phyloP scores from a whole-genome alignment of 1,140 invertebrate species.

The Hyles euphorbiae region DNA sequence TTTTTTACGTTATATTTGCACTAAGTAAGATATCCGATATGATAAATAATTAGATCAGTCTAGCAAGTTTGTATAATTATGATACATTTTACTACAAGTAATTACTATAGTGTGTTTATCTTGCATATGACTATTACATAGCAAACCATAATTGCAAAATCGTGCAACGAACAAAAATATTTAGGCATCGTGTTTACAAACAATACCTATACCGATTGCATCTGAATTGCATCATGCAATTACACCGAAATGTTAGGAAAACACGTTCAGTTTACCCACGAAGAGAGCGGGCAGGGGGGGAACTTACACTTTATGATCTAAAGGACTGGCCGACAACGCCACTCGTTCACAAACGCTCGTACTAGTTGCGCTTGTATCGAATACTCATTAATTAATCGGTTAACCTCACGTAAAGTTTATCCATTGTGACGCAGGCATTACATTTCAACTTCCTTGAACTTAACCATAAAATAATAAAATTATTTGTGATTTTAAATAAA shows the following conservation, averaged over 20 bases:
- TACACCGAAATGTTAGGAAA: not conserved
- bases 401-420: not conserved
- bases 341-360: slow-evolving; percentile 35
- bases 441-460: not conserved
- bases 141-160: no score
- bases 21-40: no score
- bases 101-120: no score
- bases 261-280: not conserved
- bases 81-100: no score
- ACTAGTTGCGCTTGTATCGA: slow-evolving; percentile 10
- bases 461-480: no score
- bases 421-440: not conserved
- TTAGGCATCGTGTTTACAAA: not conserved
- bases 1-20: no score
- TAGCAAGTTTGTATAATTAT: no score
- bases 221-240: slow-evolving; percentile 1
- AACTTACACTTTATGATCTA: slow-evolving; percentile 42
- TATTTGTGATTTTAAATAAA: no score
- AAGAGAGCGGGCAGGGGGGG: slow-evolving; percentile 25
- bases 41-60: no score
- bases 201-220: not conserved
- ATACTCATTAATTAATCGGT: slow-evolving; percentile 3
- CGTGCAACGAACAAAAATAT: no score
- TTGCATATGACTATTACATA: no score
- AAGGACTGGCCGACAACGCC: slow-evolving; percentile 30